These are phyloP conservation scores for Channa maculata DNA, from an alignment of 2,113 vertebrate genomes.

Conservation along the genomic window DNA sequence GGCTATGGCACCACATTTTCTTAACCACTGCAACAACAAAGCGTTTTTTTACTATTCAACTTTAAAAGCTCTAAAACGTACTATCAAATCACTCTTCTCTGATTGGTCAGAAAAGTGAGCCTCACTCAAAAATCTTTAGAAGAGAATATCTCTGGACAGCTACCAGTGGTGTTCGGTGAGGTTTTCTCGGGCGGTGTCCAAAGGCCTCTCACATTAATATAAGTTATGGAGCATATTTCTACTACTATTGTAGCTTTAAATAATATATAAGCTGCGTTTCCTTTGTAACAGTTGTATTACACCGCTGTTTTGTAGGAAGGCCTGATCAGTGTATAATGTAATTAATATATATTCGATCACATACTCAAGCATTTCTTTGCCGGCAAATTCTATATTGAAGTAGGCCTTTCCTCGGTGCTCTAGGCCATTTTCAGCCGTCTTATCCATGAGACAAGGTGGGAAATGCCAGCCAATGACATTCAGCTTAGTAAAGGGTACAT, in stretches of 20 bases:
- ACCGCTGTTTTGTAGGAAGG: neutral
- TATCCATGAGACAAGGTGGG: constrained; percentile 59
- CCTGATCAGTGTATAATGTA: neutral
- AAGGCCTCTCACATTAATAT: too few species aligned
- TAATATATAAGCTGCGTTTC: neutral
- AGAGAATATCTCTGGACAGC: too few species aligned
- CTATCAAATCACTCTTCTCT: too few species aligned
- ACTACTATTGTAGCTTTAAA: too few species aligned
- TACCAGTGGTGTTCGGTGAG: too few species aligned
- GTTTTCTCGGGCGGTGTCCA: too few species aligned
- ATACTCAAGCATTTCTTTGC: neutral
- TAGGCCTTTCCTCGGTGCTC: constrained; percentile 32
- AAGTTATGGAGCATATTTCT: too few species aligned
- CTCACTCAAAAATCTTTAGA: too few species aligned
- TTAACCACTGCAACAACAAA: neutral
- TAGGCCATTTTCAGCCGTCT: constrained; percentile 59
- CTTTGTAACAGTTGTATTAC: neutral
- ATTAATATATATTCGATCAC: constrained; percentile 2
- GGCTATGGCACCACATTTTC: neutral
- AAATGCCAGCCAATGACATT: constrained; percentile 83
- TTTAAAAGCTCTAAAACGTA: too few species aligned
- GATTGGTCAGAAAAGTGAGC: too few species aligned
- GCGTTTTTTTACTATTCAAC: neutral
- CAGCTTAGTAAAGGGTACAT: constrained; percentile 79
- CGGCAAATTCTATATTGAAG: constrained; percentile 7